These are phyloP conservation scores for Chelmon rostratus DNA, from an alignment of 2,797 vertebrate genomes.

Conservation along the genomic window DNA sequence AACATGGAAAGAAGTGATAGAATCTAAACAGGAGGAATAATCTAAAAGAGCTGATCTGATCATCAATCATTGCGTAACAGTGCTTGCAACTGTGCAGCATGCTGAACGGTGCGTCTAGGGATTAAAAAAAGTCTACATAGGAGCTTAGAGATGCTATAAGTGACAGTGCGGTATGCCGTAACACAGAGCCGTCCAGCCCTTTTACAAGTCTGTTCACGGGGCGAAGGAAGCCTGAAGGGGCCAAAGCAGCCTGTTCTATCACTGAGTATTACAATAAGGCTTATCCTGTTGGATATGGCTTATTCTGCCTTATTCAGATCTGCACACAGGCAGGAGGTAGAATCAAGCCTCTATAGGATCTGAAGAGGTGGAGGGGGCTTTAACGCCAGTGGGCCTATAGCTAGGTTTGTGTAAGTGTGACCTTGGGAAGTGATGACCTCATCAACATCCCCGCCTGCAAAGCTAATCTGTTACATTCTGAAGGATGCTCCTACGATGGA, in stretches of 20 bases:
- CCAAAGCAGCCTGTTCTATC: conserved; percentile 31
- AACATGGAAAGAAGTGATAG: conserved; percentile 4
- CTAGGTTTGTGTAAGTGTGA: conserved; percentile 76
- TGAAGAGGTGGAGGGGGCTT: conserved; percentile 62
- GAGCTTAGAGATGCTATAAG: conserved; percentile 42
- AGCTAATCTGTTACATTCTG: conserved; percentile 85
- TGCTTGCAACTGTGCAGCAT: conserved; percentile 2
- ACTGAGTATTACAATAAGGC: conserved; percentile 45
- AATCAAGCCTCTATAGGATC: conserved; percentile 56
- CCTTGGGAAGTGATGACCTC: conserved; percentile 85
- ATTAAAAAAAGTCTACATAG: conserved; percentile 45
- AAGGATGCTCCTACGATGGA: conserved; percentile 82
- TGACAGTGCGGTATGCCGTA: conserved; percentile 23
- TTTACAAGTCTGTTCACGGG: conserved; percentile 16
- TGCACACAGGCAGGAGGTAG: conserved; percentile 52
- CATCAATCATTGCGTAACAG: conserved; percentile 29
- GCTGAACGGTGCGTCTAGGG: conserved; percentile 10
- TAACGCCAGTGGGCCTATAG: conserved; percentile 63
- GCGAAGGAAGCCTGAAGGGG: conserved; percentile 48
- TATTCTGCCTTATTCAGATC: conserved; percentile 63
- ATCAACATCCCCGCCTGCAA: conserved; percentile 83
- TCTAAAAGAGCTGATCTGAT: conserved; percentile 33
- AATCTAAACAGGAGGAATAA: conserved; percentile 11
- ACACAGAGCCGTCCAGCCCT: background rate
- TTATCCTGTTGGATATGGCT: conserved; percentile 62